Evolutionary conservation across 2,888 invertebrate genomes (phyloP), one percentile per base, ranked within the genome.

Genomic region (Koerneria pararmatus): DNA sequence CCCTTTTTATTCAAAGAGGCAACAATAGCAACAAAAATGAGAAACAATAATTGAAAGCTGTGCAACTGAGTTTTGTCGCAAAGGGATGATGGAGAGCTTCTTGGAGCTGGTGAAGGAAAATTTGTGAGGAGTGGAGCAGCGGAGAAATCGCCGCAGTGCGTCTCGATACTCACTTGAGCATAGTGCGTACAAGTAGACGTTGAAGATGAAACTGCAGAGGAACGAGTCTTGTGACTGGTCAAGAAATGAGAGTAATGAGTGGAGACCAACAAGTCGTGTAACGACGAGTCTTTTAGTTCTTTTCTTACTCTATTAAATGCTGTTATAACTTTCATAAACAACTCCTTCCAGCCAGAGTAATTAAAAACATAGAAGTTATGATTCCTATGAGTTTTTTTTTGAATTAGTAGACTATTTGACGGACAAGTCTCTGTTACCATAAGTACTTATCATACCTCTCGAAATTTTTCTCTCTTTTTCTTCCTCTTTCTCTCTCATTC

Each of bases 161-260:
- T 74, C 69, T 11, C 80, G 72, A 57, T 80, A 80, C 61, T 80
- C 80, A 11, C 74, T 71, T 11, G 75, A 75, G 64, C 78, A 80
- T 4, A 80, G 63, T 22, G 79, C 76, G 68, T 80, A 80, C 37
- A 80, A 68, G 58, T 78, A 80, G 68, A 86, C 86, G 73, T 86
- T 86, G 76, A 85, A 83, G 15, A 86, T 83, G 72, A 85, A 86
- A 64, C 80, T 80, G 72, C 37, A n/a, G 68, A 69, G 3, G 15
- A 35, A 3, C 3, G 32, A 34, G 69, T 5, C 32, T 24, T 24
- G 11, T 19, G n/a, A n/a, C n/a, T n/a, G n/a, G n/a, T n/a, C n/a
- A n/a, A n/a, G n/a, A n/a, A n/a, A n/a, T n/a, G n/a, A n/a, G n/a
- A n/a, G n/a, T n/a, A n/a, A n/a, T n/a, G n/a, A n/a, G n/a, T n/a